Evolutionary conservation across 2,797 vertebrate genomes (phyloP).

Genomic region (Karalla daura): DNA sequence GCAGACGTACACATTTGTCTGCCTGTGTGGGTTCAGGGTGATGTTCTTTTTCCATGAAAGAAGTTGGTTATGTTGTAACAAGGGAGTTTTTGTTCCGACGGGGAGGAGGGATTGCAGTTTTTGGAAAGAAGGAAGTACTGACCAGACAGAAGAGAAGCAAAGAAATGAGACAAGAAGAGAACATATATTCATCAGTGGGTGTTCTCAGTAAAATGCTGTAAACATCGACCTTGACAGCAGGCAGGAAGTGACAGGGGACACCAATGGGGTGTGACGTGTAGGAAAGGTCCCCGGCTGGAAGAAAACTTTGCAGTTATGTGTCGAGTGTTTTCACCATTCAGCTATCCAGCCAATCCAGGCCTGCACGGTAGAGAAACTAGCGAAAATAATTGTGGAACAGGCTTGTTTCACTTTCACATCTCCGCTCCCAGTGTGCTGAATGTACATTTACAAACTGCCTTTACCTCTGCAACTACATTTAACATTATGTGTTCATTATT

Average conservation of each 20-base stretch:
- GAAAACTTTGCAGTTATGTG: background rate
- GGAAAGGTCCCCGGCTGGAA: background rate
- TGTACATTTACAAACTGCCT: background rate
- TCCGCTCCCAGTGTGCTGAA: background rate
- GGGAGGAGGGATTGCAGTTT: constrained; percentile 24
- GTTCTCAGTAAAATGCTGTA: no score
- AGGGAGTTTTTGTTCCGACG: constrained; percentile 69
- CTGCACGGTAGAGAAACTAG: no score
- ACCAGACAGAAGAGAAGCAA: background rate
- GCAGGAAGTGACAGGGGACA: background rate
- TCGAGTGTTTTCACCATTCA: background rate
- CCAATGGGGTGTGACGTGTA: background rate
- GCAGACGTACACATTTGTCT: constrained; percentile 18
- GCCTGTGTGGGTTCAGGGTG: constrained; percentile 29
- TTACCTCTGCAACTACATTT: background rate
- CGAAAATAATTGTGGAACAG: no score
- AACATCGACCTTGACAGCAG: background rate
- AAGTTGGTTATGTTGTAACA: constrained; percentile 61
- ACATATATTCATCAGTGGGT: no score
- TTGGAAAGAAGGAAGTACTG: constrained; percentile 41
- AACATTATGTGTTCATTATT: background rate
- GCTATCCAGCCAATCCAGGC: background rate
- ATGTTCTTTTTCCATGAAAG: constrained; percentile 67
- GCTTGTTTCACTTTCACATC: no score
- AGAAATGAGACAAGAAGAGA: background rate